Percentiles rank a stretch among this genome's conserved stretches.
phyloP scores from a whole-genome alignment of 2,113 vertebrate genomes.

The Naja naja region DNA sequence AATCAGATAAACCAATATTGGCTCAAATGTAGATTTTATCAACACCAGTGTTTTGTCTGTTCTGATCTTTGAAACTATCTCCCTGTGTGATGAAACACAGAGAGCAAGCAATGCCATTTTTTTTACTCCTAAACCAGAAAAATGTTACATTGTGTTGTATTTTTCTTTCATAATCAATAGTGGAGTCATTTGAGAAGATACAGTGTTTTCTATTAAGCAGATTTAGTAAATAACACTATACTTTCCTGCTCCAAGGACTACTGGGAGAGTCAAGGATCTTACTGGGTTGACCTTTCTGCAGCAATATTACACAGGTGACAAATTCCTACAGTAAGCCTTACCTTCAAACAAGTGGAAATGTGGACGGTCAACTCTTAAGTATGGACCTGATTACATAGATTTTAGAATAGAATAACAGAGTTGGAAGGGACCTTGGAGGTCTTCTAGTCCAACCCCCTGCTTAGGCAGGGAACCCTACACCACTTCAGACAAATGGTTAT shows the following conservation, averaged over 20 bases:
- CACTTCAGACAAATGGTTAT: too few relatives aligned
- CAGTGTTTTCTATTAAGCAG: conserved; percentile 20
- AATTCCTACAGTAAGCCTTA: background rate
- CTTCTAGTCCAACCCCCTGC: too few relatives aligned
- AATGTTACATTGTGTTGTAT: background rate
- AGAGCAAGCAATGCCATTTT: background rate
- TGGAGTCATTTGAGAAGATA: conserved; percentile 8
- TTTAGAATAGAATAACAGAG: background rate
- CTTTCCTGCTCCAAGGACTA: background rate
- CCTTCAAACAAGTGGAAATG: background rate
- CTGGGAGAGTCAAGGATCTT: background rate
- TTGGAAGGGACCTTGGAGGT: too few relatives aligned
- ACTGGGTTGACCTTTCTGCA: background rate
- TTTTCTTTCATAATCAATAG: background rate
- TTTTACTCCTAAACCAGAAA: background rate
- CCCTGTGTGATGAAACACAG: background rate
- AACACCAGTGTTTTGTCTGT: background rate
- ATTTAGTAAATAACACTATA: conserved; percentile 7
- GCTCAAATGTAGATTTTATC: background rate
- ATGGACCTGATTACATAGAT: background rate
- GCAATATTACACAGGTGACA: background rate
- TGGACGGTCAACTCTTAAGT: background rate
- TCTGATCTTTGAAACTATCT: background rate
- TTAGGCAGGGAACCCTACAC: too few relatives aligned
- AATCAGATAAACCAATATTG: background rate